phyloP scores from a whole-genome alignment of 2,113 vertebrate genomes.

The Felis catus region F.catus_Fca126_mat1.0 CM031416.1:61917001-61917500 shows the following conservation, averaged over 20 bases:
- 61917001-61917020: not conserved
- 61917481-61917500: slow-evolving; percentile 74
- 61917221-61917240: not conserved
- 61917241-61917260: not conserved
- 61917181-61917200: not conserved
- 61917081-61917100: not conserved
- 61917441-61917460: slow-evolving; percentile 77
- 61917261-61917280: slow-evolving; percentile 52
- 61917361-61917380: slow-evolving; percentile 73
- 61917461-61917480: slow-evolving; percentile 71
- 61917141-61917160: not conserved
- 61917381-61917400: slow-evolving; percentile 68
- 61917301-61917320: slow-evolving; percentile 65
- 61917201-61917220: not conserved
- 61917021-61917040: not conserved
- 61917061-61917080: not conserved
- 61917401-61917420: slow-evolving; percentile 77
- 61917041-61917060: not conserved
- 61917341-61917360: slow-evolving; percentile 69
- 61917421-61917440: slow-evolving; percentile 70
- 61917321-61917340: slow-evolving; percentile 76
- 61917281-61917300: slow-evolving; percentile 35
- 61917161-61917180: not conserved
- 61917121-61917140: not conserved
- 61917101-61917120: not conserved